Percentiles rank a stretch among this genome's conserved stretches.
Conservation (phyloP, 2,888 invertebrate species). For the Erebia aethiops region DNA sequence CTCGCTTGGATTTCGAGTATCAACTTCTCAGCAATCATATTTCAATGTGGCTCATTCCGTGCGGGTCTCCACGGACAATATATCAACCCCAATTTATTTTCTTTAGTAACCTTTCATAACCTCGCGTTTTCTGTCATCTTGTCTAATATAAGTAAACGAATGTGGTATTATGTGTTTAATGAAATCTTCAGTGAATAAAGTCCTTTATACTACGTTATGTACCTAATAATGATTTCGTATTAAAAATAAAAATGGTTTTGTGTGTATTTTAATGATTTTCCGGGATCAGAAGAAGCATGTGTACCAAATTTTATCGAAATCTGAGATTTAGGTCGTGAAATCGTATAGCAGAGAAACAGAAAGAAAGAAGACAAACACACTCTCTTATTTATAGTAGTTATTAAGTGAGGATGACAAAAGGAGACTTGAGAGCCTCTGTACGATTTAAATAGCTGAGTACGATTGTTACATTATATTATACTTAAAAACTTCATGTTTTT, state of each 20-base stretch:
- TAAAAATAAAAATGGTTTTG: no score
- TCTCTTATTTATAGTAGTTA: no score
- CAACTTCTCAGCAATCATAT: constrained; percentile 27
- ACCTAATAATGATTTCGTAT: background rate
- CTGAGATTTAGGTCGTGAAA: no score
- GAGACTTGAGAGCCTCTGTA: no score
- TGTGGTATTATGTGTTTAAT: constrained; percentile 33
- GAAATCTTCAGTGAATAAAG: constrained; percentile 19
- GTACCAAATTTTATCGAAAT: no score
- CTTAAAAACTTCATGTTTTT: background rate
- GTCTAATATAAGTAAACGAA: constrained; percentile 29
- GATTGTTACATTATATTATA: no score
- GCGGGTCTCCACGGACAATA: constrained; percentile 60
- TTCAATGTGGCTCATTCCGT: constrained; percentile 32
- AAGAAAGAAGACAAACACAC: no score
- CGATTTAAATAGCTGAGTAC: no score
- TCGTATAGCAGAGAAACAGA: no score
- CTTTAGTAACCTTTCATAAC: constrained; percentile 63
- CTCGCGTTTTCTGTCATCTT: constrained; percentile 46
- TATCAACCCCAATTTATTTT: constrained; percentile 72
- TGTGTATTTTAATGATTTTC: no score
- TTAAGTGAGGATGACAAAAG: no score
- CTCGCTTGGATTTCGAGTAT: constrained; percentile 25
- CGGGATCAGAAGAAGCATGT: no score
- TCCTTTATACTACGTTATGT: constrained; percentile 6